Evolutionary conservation across 2,888 invertebrate genomes (phyloP).

Genomic region (Aspidapion aeneum): DNA sequence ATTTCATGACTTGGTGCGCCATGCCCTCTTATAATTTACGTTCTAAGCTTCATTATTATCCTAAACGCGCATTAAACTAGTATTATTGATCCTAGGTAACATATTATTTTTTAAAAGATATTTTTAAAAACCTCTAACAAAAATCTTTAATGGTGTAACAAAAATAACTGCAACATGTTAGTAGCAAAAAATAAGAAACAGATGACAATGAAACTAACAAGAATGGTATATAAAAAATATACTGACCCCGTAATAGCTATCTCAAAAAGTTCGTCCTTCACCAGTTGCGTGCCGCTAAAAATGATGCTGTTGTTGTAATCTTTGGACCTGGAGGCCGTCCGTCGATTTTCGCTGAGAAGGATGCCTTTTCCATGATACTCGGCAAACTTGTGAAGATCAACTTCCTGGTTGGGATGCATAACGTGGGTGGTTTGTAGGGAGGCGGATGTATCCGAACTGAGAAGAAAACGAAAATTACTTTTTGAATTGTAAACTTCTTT

Average conservation of each 20-base stretch:
- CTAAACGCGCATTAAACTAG: no score
- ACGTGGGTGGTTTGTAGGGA: conserved; percentile 41
- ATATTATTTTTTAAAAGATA: no score
- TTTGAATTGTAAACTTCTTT: no score
- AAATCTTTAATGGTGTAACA: no score
- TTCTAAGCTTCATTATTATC: no score
- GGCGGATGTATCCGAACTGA: conserved; percentile 43
- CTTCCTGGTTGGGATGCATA: conserved; percentile 41
- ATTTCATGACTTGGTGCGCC: no score
- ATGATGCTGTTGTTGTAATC: conserved; percentile 55
- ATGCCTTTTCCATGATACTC: conserved; percentile 70
- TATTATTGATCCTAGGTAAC: no score
- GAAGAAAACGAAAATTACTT: not conserved
- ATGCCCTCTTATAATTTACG: no score
- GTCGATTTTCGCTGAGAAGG: conserved; percentile 62
- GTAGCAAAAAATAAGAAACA: no score
- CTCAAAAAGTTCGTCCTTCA: conserved; percentile 76
- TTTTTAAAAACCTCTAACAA: no score
- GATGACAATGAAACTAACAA: no score
- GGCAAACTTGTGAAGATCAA: conserved; percentile 51
- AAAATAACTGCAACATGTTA: no score
- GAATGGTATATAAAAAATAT: not conserved
- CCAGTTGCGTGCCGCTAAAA: conserved; percentile 70
- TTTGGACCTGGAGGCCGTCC: conserved; percentile 48
- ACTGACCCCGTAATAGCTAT: conserved; percentile 58